phyloP scores from a whole-genome alignment of 2,113 vertebrate species.

The Ammodytes dubius region DNA sequence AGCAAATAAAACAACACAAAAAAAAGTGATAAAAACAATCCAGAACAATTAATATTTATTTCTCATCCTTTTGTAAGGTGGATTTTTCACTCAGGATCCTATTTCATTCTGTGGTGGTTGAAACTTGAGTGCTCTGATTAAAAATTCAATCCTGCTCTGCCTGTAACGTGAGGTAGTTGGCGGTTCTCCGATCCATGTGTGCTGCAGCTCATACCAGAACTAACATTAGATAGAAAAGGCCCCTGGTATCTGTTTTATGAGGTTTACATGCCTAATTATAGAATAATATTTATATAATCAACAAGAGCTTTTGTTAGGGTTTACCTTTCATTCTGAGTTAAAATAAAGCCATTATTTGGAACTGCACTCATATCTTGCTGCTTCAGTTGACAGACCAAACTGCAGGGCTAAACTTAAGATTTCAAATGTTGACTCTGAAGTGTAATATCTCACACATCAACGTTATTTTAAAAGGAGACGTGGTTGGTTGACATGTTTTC shows the following conservation, averaged over 20 bases:
- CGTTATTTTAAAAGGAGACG: not conserved
- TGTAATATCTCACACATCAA: conserved; percentile 35
- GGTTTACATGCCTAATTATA: not conserved
- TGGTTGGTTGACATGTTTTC: not conserved
- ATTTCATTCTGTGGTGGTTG: not conserved
- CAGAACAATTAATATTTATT: not conserved
- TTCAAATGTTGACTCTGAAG: not conserved
- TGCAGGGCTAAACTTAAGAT: not conserved
- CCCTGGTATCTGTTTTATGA: not conserved
- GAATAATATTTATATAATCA: not conserved
- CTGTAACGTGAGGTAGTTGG: conserved; percentile 48
- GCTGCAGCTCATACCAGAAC: conserved; percentile 3
- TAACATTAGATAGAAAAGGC: not conserved
- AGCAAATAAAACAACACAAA: not conserved
- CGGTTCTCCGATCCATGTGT: not conserved
- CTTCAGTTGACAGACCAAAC: not conserved
- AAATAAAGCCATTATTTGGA: not conserved
- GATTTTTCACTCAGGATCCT: not conserved
- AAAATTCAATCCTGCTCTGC: conserved; percentile 50
- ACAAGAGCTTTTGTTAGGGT: not conserved
- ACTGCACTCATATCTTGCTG: not conserved
- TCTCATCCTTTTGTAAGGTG: not conserved
- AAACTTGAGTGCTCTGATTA: conserved; percentile 62
- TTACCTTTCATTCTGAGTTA: not conserved
- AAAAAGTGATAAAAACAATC: not conserved